A percentile compares a stretch with the other conserved stretches of the same genome.
Conservation (phyloP, 1,140 invertebrate species). For the Cyclargus thomasi region DNA sequence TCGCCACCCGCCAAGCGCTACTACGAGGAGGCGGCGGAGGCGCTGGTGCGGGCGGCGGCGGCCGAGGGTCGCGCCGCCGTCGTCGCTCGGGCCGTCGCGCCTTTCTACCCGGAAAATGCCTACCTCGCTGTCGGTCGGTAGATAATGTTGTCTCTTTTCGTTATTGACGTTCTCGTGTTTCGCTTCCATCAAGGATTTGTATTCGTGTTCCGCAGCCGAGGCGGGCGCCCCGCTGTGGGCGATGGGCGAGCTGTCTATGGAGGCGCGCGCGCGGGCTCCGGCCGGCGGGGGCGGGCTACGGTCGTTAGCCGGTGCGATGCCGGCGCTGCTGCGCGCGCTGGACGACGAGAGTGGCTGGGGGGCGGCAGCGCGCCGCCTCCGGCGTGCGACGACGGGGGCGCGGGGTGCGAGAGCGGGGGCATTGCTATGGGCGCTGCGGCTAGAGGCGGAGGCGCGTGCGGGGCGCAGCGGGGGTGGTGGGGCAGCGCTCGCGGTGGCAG, state of each 20-base stretch:
- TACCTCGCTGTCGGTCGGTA: neutral
- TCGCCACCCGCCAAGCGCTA: slow-evolving; percentile 23
- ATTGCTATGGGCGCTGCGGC: slow-evolving; percentile 25
- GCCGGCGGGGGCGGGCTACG: slow-evolving; percentile 13
- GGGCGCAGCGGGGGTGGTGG: slow-evolving; percentile 19
- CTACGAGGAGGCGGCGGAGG: slow-evolving; percentile 19
- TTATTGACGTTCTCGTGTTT: too few relatives aligned
- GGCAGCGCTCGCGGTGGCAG: slow-evolving; percentile 21
- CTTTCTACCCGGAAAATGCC: neutral
- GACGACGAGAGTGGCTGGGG: neutral
- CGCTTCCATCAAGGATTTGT: neutral
- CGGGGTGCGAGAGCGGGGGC: slow-evolving; percentile 25
- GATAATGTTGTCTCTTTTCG: too few relatives aligned
- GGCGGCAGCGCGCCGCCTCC: neutral
- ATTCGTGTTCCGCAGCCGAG: neutral
- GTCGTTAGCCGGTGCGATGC: slow-evolving; percentile 18
- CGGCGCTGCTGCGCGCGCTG: slow-evolving; percentile 19
- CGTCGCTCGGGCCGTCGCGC: neutral
- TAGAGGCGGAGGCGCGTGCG: slow-evolving; percentile 19
- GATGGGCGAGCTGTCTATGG: slow-evolving; percentile 13
- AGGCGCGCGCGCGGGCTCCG: slow-evolving; percentile 17
- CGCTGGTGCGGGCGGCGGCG: slow-evolving; percentile 22
- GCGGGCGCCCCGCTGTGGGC: slow-evolving; percentile 9
- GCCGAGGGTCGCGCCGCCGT: slow-evolving; percentile 20
- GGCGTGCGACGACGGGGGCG: slow-evolving; percentile 9